Conservation (phyloP, 53 echinoderm and acorn worm species). For the Paelopatides confundens region DNA sequence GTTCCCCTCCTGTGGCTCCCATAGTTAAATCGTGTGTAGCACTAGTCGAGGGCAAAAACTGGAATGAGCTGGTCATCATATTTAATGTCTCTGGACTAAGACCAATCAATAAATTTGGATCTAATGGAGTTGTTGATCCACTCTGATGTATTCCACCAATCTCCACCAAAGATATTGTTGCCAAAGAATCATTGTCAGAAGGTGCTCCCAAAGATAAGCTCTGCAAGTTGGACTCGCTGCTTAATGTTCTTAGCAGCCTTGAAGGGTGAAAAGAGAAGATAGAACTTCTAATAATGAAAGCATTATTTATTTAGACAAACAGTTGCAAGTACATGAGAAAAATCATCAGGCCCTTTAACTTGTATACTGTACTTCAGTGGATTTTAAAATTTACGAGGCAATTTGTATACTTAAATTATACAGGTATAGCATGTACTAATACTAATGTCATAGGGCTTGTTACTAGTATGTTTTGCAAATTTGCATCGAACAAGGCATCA, state of each 20-base stretch:
- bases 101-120: slow-evolving; percentile 39
- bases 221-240: slow-evolving; percentile 34
- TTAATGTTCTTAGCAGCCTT: slow-evolving; percentile 14
- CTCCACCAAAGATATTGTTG: slow-evolving; percentile 45
- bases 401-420: no score
- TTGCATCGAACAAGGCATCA: no score
- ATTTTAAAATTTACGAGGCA: no score
- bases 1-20: background rate
- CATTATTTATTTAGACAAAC: no score
- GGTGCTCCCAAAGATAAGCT: background rate
- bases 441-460: no score
- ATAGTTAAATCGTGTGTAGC: background rate
- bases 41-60: slow-evolving; percentile 28
- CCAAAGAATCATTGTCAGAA: slow-evolving; percentile 16
- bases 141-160: slow-evolving; percentile 42
- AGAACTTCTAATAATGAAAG: no score
- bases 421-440: no score
- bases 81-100: slow-evolving; percentile 45
- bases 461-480: no score
- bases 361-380: no score
- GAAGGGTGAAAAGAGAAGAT: background rate
- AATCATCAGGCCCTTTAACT: no score
- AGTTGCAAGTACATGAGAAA: no score
- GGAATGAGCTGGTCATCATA: slow-evolving; percentile 22
- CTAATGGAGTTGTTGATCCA: background rate